Base-by-base conservation (phyloP, 1,140 invertebrate species). In the Drosophila truncata region DNA sequence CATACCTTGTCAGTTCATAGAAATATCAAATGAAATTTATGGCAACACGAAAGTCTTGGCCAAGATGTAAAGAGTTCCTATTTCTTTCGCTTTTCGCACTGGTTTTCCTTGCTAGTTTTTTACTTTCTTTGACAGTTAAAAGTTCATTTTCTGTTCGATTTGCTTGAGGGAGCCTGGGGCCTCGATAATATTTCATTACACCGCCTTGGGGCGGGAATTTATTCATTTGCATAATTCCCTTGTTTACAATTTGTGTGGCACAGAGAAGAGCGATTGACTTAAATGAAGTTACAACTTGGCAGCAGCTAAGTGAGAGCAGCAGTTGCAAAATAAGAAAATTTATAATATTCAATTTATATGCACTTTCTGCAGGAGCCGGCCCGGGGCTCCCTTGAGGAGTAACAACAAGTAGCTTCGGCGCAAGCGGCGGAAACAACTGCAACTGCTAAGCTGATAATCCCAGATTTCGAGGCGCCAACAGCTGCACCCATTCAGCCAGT, bases 291-390 rank as follows among this genome's bases (percentile, higher is more conserved):
- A 91, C 87, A 86, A 91, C 72, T 87, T 87, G 83, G 88, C 80
- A 70, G 60, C 63, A 61, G 65, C 73, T 87, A 88, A 87, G 78
- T 78, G 76, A 67, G 42, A 65, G 75, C 57, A 80, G 72, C 78
- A 83, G 78, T 80, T 91, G 82, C 72, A 75, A 78, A 78, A 77
- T 72, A 65, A 72, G 80, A 67, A 86, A 87, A 91, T 91, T 87
- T 91, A 91, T 91, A 91, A 91, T 91, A 91, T 91, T 91, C 87
- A 87, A 91, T 91, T 91, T 91, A 91, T 91, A 91, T 91, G 87
- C 86, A 86, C 82, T 91, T 86, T 66, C 79, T 71, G 66, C 66
- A 70, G 47, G 31, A 29, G 35, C 46, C 60, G 49, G 31, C 62
- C 29, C 16, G 9, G 18, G 20, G 35, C n/a, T 50, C 31, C 62